Conservation (phyloP, 2,797 vertebrate genomes). For the Cossypha caffra region DNA sequence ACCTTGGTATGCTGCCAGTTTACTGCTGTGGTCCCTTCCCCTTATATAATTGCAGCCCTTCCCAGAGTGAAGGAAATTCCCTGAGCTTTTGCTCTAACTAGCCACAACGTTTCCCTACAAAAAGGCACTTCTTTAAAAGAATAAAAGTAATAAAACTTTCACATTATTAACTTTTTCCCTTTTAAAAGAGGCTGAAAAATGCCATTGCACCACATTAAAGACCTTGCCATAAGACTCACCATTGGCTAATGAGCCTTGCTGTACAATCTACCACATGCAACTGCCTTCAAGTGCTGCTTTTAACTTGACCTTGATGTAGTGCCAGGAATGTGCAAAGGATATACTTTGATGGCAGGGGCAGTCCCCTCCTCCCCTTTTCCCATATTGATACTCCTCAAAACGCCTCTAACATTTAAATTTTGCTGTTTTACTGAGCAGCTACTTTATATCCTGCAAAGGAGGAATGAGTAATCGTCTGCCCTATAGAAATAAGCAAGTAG, state of each 20-base stretch:
- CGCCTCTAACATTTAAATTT: slow-evolving; percentile 11
- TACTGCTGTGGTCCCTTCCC: slow-evolving; percentile 70
- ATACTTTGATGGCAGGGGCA: slow-evolving; percentile 60
- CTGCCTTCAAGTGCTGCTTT: slow-evolving; percentile 73
- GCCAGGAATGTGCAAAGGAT: slow-evolving; percentile 81
- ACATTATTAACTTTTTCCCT: slow-evolving; percentile 89
- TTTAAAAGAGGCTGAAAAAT: slow-evolving; percentile 80
- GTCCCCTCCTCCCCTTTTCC: background rate
- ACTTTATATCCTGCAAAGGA: background rate
- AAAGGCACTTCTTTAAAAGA: slow-evolving; percentile 80
- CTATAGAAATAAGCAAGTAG: background rate
- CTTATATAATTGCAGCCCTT: slow-evolving; percentile 84
- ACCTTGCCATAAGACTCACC: slow-evolving; percentile 76
- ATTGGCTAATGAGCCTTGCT: slow-evolving; percentile 86
- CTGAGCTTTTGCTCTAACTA: slow-evolving; percentile 78
- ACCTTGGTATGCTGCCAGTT: slow-evolving; percentile 74
- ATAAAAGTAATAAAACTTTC: slow-evolving; percentile 86
- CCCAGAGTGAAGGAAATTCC: slow-evolving; percentile 88
- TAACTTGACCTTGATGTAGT: slow-evolving; percentile 84
- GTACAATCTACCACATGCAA: slow-evolving; percentile 75
- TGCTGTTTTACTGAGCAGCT: background rate
- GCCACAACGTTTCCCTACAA: slow-evolving; percentile 74
- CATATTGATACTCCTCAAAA: slow-evolving; percentile 3
- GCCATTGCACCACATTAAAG: slow-evolving; percentile 84
- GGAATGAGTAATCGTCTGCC: background rate